Conservation (phyloP, 2,797 vertebrate genomes). For the Acipenser oxyrinchus region DNA sequence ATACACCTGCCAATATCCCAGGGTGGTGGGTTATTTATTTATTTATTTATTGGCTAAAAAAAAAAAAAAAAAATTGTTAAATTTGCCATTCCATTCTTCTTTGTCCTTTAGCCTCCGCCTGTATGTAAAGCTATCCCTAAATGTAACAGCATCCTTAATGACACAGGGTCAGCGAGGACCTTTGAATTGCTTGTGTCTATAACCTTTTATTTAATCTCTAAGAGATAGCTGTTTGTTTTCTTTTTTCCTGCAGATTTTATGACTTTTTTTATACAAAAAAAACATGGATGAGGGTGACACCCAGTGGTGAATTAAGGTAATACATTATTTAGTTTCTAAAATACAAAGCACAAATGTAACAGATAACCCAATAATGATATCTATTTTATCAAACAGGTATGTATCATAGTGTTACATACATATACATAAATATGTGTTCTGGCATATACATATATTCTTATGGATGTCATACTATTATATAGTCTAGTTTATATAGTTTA, state of each 20-base stretch:
- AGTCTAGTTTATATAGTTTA: too few relatives aligned
- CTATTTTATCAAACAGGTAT: too few relatives aligned
- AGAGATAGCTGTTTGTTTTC: neutral
- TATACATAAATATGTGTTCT: too few relatives aligned
- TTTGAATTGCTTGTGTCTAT: constrained; percentile 11
- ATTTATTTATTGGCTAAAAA: neutral
- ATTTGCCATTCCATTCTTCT: constrained; percentile 11
- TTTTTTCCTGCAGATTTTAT: neutral
- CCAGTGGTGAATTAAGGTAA: constrained; percentile 14
- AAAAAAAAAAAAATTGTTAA: constrained; percentile 16
- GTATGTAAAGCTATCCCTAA: neutral
- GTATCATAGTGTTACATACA: too few relatives aligned
- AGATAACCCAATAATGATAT: too few relatives aligned
- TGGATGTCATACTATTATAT: too few relatives aligned
- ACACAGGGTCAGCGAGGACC: neutral
- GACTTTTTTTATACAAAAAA: neutral
- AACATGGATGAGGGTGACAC: constrained; percentile 16
- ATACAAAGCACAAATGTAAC: too few relatives aligned
- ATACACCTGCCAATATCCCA: constrained; percentile 31
- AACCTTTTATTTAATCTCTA: constrained; percentile 6
- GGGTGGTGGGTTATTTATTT: neutral
- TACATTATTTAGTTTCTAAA: neutral
- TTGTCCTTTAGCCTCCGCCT: constrained; percentile 29
- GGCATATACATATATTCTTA: too few relatives aligned
- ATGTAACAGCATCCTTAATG: constrained; percentile 9